Evolutionary conservation across 2,888 invertebrate species (phyloP).

Genomic region (Acronicta leporina): DNA sequence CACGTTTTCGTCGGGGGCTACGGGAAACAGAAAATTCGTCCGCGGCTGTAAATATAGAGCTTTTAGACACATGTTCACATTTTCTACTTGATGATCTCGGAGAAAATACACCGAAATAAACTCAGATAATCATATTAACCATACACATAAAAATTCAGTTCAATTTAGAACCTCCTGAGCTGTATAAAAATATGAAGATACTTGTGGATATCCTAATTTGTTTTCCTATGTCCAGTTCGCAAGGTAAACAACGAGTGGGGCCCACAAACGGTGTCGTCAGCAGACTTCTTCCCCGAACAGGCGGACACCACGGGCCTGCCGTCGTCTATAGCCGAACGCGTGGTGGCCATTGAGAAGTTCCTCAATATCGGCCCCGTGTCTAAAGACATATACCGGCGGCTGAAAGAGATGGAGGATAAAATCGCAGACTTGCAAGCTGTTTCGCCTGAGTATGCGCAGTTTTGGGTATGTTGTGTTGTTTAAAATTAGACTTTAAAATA

Average conservation of each 20-base stretch:
- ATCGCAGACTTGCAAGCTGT: constrained; percentile 92
- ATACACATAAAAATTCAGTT: neutral
- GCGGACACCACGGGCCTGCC: constrained; percentile 74
- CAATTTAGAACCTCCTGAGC: neutral
- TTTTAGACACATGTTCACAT: no score
- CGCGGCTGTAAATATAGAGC: no score
- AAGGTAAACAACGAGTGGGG: constrained; percentile 92
- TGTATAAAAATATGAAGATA: no score
- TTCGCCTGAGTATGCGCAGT: constrained; percentile 94
- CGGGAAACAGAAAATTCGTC: no score
- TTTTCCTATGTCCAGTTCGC: constrained; percentile 86
- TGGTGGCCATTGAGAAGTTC: constrained; percentile 90
- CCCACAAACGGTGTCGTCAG: constrained; percentile 87
- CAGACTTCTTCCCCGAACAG: constrained; percentile 54
- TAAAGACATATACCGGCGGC: constrained; percentile 90
- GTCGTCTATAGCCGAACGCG: constrained; percentile 91
- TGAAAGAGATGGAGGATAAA: constrained; percentile 93
- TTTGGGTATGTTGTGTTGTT: constrained; percentile 74
- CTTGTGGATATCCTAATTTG: neutral
- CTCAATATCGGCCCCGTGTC: constrained; percentile 89
- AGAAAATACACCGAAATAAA: no score
- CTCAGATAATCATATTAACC: no score
- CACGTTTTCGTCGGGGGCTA: no score
- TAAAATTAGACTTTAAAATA: no score
- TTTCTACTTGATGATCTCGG: no score